A percentile compares a stretch with the other conserved stretches of the same genome.
phyloP scores from a whole-genome alignment of 2,113 vertebrate species.

The Asarcornis scutulata region DNA sequence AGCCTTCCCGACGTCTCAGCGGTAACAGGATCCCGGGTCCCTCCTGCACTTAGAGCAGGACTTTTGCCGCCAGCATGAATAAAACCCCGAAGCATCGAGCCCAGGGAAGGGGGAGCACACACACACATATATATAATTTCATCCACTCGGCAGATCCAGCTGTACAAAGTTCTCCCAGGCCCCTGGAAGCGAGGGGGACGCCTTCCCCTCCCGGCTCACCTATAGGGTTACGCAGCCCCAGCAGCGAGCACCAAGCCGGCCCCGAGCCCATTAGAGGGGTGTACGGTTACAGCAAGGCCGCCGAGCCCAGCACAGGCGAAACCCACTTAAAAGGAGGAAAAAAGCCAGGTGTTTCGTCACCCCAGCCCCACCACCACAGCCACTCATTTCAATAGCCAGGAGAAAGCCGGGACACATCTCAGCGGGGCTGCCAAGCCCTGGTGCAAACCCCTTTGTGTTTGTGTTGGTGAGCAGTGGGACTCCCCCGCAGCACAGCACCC shows the following conservation, averaged over 20 bases:
- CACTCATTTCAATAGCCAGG: accelerated
- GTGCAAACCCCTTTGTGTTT: not conserved
- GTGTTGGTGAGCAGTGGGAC: accelerated
- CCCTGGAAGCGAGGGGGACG: not conserved
- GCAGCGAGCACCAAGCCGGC: not conserved
- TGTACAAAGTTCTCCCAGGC: not conserved
- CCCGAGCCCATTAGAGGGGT: not conserved
- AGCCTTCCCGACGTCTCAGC: not conserved
- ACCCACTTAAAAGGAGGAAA: constrained; percentile 50
- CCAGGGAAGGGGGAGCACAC: not conserved
- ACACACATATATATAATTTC: constrained; percentile 7
- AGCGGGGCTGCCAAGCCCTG: not conserved
- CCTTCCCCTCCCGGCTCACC: not conserved
- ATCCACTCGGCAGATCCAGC: not conserved
- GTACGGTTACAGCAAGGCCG: constrained; percentile 41
- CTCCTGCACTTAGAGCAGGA: not conserved
- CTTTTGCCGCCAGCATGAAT: not conserved
- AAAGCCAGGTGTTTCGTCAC: constrained; percentile 23
- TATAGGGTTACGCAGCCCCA: not conserved
- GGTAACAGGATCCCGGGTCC: not conserved
- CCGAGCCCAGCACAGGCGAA: not conserved
- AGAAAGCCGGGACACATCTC: constrained; percentile 25
- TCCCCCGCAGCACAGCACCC: not conserved
- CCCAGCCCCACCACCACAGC: not conserved
- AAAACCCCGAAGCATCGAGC: not conserved